Base-by-base conservation (phyloP, 2,888 invertebrate species). In the Metopia argyrocephala region DNA sequence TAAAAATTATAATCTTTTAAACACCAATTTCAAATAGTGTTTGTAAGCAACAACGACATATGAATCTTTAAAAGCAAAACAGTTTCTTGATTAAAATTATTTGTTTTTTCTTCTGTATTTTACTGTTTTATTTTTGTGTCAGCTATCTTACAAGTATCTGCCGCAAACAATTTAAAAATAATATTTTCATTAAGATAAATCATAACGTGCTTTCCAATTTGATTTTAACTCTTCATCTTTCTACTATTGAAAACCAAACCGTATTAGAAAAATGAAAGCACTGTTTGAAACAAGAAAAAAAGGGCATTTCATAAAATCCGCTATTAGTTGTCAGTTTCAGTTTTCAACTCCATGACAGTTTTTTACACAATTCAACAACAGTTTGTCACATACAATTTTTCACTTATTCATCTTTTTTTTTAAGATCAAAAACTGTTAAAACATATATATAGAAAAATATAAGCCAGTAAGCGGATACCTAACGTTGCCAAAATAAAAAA, bases 371-470 rank as follows among this genome's bases (percentile, higher is more conserved):
- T 61, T 21, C 15, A n/a, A 21, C 3, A 54, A n/a, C 45, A 66
- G 66, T 78, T 65, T 78, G 78, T 66, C 70, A 66, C 45, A 71
- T 25, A 25, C 21, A 59, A 70, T 78, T 73, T 66, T 48, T 9
- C 46, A 48, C 28, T 62, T 59, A 76, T 70, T 65, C 57, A 52
- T 57, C 28, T 21, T 23, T 45, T 46, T 65, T 0, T 52, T 38
- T 9, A 54, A 9, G 23, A n/a, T 18, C 18, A 31, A 28, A 38
- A 68, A 45, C 50, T 28, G 6, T 23, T 52, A 65, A 21, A 50
- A 48, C n/a, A n/a, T n/a, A n/a, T n/a, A 28, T 31, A 57, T 18
- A 6, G 25, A 52, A 28, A 65, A 50, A 65, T 0, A 57, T 52
- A 38, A 61, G 59, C 57, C 12, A 6, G 52, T 65, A 65, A 76